Percentiles rank a stretch among this genome's conserved stretches.
Evolutionary conservation across 2,113 vertebrate species (phyloP).

Genomic region (Nibea albiflora): DNA sequence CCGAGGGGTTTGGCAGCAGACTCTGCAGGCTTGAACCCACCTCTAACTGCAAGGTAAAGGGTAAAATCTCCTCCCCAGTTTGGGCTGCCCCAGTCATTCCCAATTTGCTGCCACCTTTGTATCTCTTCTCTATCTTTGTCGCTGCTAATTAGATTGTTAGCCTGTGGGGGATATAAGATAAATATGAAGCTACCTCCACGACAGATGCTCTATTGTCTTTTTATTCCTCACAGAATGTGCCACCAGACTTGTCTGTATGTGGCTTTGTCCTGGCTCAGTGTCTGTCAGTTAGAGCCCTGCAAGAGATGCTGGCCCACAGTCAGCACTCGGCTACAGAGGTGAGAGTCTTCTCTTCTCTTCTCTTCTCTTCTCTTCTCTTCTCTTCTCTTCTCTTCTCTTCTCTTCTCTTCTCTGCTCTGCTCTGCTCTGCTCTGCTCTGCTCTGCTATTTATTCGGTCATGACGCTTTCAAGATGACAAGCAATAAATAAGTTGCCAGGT

Average conservation of each 20-base stretch:
- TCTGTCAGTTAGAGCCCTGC: constrained; percentile 84
- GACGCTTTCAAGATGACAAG: not conserved
- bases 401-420: not conserved
- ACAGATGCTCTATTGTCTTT: not conserved
- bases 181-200: not conserved
- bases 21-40: constrained; percentile 93
- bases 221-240: constrained; percentile 80
- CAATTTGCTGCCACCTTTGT: not conserved
- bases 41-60: constrained; percentile 93
- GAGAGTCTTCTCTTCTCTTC: constrained; percentile 12
- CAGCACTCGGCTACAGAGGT: constrained; percentile 71
- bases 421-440: not conserved
- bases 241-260: constrained; percentile 82
- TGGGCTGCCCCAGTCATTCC: not conserved
- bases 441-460: not conserved
- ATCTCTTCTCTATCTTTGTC: not conserved
- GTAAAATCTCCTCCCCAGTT: not conserved
- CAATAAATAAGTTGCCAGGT: not conserved
- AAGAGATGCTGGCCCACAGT: constrained; percentile 80
- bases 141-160: not conserved
- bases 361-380: not conserved
- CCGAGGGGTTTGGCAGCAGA: constrained; percentile 93
- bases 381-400: not conserved
- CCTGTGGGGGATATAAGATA: not conserved
- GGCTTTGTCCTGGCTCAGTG: constrained; percentile 82